phyloP scores from a whole-genome alignment of 2,797 vertebrate species.

The Carcharodon carcharias region DNA sequence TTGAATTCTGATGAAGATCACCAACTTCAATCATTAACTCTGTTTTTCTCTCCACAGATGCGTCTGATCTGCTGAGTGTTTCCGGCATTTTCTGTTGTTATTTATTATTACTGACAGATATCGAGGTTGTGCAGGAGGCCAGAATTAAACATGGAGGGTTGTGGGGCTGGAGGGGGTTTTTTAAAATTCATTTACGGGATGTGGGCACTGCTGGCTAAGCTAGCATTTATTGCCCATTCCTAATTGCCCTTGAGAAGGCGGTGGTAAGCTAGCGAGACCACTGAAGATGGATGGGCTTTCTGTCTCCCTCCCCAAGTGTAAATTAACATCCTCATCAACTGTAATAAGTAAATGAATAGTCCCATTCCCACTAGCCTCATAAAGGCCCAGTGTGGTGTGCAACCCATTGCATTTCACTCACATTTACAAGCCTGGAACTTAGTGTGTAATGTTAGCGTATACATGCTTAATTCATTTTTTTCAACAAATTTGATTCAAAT shows the following conservation, averaged over 20 bases:
- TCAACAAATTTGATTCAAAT: neutral
- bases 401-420: neutral
- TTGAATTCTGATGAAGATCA: no score
- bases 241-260: no score
- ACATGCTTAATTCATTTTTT: neutral
- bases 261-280: neutral
- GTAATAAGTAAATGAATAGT: no score
- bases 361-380: neutral
- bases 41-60: no score
- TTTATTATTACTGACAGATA: neutral
- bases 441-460: neutral
- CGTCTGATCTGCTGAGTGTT: no score
- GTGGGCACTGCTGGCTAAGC: no score
- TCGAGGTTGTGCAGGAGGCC: neutral
- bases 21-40: no score
- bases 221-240: no score
- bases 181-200: no score
- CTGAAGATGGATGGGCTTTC: neutral
- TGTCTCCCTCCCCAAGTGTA: neutral
- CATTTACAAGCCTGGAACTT: neutral
- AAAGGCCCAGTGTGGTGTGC: neutral
- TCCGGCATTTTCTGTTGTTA: no score
- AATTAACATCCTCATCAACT: neutral
- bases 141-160: neutral
- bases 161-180: neutral